These are phyloP conservation scores for Microcebus tavaratra DNA, from an alignment of 2,113 vertebrate species.

Conservation along the genomic window DNA sequence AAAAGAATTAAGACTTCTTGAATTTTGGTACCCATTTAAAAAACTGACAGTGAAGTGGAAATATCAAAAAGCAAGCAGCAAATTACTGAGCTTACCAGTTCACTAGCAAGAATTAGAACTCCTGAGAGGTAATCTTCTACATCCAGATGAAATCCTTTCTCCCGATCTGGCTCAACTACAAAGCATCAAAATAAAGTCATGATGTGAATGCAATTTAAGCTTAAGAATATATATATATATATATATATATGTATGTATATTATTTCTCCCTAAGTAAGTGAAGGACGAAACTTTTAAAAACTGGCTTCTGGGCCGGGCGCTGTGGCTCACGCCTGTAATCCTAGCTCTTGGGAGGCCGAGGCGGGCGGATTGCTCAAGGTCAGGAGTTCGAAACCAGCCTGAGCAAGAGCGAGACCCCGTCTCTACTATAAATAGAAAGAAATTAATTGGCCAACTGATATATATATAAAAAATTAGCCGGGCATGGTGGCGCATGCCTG, in stretches of 20 bases:
- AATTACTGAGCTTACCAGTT: constrained; percentile 88
- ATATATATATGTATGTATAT: too few relatives aligned
- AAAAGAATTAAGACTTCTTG: background rate
- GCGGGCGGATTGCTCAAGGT: too few relatives aligned
- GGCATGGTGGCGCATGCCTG: too few relatives aligned
- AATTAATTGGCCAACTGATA: too few relatives aligned
- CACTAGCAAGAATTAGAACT: constrained; percentile 95
- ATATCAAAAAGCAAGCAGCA: background rate
- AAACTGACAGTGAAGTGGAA: background rate
- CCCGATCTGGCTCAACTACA: constrained; percentile 94
- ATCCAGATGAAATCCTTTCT: constrained; percentile 97
- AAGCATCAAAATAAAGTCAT: background rate
- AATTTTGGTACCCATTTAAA: background rate
- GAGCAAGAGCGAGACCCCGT: too few relatives aligned
- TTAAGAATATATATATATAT: background rate
- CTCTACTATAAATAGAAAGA: too few relatives aligned
- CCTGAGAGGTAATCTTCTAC: constrained; percentile 98
- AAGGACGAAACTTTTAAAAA: background rate
- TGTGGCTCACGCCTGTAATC: too few relatives aligned
- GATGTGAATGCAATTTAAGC: background rate
- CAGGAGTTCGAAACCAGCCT: too few relatives aligned
- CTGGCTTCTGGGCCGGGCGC: background rate
- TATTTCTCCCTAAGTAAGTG: background rate
- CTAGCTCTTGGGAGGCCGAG: too few relatives aligned
- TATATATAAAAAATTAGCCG: too few relatives aligned